These are phyloP conservation scores for Poecile atricapillus DNA, from an alignment of 2,113 vertebrate genomes.

Conservation along the genomic window DNA sequence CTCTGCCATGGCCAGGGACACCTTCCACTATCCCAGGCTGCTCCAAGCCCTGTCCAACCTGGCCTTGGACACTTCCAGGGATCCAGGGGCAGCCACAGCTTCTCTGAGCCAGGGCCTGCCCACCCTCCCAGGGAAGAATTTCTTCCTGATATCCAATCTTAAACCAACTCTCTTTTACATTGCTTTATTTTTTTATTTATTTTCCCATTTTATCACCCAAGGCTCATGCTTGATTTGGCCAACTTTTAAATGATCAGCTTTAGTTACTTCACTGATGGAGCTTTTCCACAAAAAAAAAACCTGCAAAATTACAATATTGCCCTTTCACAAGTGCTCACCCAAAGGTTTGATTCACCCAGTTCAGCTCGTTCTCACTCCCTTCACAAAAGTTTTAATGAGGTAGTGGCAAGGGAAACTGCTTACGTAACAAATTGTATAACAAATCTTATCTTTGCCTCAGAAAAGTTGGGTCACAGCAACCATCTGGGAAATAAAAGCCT, in stretches of 20 bases:
- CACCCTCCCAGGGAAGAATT: background rate
- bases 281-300: background rate
- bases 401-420: background rate
- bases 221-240: background rate
- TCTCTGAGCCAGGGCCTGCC: accelerated
- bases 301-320: background rate
- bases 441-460: background rate
- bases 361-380: background rate
- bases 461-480: background rate
- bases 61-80: background rate
- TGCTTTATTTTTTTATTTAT: background rate
- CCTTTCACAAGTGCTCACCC: background rate
- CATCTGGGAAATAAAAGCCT: conserved; percentile 36
- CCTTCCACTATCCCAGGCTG: accelerated
- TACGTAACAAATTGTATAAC: conserved; percentile 51
- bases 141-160: background rate
- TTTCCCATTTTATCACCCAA: background rate
- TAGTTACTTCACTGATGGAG: background rate
- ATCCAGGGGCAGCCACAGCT: background rate
- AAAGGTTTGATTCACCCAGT: background rate
- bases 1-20: background rate
- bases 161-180: background rate
- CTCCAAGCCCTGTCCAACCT: accelerated
- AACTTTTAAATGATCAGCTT: background rate
- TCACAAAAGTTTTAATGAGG: background rate